Evolutionary conservation across 2,888 invertebrate species (phyloP), one percentile per base, ranked within the genome.

Genomic region (Eristalis intricaria): DNA sequence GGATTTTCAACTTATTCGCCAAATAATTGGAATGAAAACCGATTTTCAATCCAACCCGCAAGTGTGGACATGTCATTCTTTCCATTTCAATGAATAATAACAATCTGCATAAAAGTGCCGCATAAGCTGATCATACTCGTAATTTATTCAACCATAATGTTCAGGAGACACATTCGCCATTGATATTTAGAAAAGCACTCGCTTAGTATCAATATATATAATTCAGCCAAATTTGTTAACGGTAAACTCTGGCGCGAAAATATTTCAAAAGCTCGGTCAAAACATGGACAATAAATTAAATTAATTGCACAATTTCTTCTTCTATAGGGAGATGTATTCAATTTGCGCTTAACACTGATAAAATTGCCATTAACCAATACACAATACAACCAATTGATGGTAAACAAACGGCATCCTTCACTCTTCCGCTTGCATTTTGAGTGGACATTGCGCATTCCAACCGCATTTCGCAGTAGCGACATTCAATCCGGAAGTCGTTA

Each of bases 401-500:
- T 74, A 79, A 74, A 74, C 69, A 74, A 74, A 7, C 22, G 64
- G 74, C 32, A 80, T 75, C 19, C 58, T 35, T 70, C 29, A 8
- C 38, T 19, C 69, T 50, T 79, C 64, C 84, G 74, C 65, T 22
- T 68, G 66, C 70, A 69, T 79, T 80, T 61, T 50, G 64, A 71
- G 71, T 71, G 43, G 56, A 43, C 80, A 66, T 70, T 26, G 56
- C 13, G 76, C 56, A 80, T 84, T 84, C 76, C 68, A 23, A 71
- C 66, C 84, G 23, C 84, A 84, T 76, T 80, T 80, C 40, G 81
- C 43, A 23, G 58, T 66, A 40, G 75, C 71, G 84, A 76, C 81
- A 84, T 76, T 75, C 75, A 80, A 19, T 23, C 66, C 75, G 84
- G 84, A 84, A 80, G 80, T 84, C 76, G 40, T 56, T 63, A 63